A percentile compares a stretch with the other conserved stretches of the same genome.
These are phyloP conservation scores for Meloidogyne hapla DNA, from an alignment of 1,140 invertebrate genomes.

Conservation along the genomic window DNA sequence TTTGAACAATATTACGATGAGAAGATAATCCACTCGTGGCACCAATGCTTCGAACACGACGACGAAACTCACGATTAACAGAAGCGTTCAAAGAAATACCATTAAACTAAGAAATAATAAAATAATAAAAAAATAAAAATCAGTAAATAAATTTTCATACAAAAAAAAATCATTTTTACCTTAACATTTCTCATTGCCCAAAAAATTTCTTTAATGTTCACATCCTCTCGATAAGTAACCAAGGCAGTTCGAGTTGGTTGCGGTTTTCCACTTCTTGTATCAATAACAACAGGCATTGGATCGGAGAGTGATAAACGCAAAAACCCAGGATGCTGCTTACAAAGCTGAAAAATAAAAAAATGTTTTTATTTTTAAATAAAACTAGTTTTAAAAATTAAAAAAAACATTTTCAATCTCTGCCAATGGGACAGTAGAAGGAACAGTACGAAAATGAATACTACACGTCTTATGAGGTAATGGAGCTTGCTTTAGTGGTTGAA, in stretches of 20 bases:
- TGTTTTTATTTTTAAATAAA: constrained; percentile 2
- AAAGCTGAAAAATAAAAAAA: constrained; percentile 72
- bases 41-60: constrained; percentile 86
- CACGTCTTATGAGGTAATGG: constrained; percentile 81
- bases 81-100: constrained; percentile 90
- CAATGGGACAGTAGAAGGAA: constrained; percentile 90
- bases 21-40: constrained; percentile 77
- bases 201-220: constrained; percentile 98
- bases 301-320: constrained; percentile 93
- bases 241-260: constrained; percentile 92
- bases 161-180: constrained; percentile 66
- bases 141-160: too few relatives aligned
- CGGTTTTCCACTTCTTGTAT: constrained; percentile 60
- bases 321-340: constrained; percentile 89
- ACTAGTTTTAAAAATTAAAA: constrained; percentile 38
- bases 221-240: constrained; percentile 93
- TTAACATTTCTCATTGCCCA: constrained; percentile 96
- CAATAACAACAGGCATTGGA: constrained; percentile 78
- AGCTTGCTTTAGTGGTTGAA: constrained; percentile 40
- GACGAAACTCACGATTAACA: constrained; percentile 86
- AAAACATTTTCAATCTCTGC: constrained; percentile 90
- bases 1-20: constrained; percentile 25
- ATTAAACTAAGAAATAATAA: constrained; percentile 70
- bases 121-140: not conserved
- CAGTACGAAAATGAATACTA: constrained; percentile 91